Percentiles rank a stretch among this genome's conserved stretches.
These are phyloP conservation scores for Bombus cullumanus DNA, from an alignment of 1,140 invertebrate species.

Conservation along the genomic window DNA sequence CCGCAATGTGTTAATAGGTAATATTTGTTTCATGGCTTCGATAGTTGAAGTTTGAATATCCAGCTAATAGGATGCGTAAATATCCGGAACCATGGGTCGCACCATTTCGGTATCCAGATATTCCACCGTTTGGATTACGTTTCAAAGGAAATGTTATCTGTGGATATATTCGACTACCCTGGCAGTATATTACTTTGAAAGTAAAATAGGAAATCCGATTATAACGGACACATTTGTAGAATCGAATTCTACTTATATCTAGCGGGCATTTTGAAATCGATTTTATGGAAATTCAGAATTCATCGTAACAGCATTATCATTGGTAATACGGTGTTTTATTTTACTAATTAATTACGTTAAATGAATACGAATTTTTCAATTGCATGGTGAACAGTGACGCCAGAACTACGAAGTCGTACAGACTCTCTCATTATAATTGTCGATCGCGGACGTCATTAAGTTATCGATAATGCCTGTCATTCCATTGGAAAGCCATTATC, in stretches of 20 bases:
- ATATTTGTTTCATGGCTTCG: slow-evolving; percentile 8
- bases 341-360: too few relatives aligned
- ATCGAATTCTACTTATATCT: not conserved
- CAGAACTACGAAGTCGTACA: not conserved
- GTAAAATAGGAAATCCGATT: not conserved
- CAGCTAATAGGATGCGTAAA: slow-evolving; percentile 27
- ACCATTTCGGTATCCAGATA: slow-evolving; percentile 6
- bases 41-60: slow-evolving; percentile 20
- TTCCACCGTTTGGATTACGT: not conserved
- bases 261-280: not conserved
- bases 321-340: too few relatives aligned
- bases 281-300: not conserved
- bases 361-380: not conserved
- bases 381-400: not conserved
- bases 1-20: not conserved
- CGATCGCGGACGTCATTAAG: not conserved
- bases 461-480: not conserved
- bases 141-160: slow-evolving; percentile 4
- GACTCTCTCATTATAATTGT: not conserved
- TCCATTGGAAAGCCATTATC: not conserved
- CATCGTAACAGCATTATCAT: not conserved
- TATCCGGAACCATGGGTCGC: not conserved
- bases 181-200: not conserved
- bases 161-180: not conserved
- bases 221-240: not conserved